A percentile compares a stretch with the other conserved stretches of the same genome.
Evolutionary conservation across 2,113 vertebrate genomes (phyloP).

Genomic region (Dromas ardeola): DNA sequence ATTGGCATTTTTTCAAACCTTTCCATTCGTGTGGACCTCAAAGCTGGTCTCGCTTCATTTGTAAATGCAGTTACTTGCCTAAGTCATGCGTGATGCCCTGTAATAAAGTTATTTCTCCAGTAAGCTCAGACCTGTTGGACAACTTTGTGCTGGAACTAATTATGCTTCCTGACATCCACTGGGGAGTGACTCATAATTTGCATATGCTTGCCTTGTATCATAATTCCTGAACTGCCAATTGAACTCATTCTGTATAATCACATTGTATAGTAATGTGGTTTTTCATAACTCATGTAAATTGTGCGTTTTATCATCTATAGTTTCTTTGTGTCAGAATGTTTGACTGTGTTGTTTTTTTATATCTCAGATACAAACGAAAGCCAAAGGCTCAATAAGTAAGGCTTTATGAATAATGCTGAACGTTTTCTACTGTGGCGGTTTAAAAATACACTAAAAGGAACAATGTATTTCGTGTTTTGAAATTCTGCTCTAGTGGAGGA

Average conservation of each 20-base stretch:
- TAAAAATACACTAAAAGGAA: not conserved
- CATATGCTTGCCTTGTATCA: not conserved
- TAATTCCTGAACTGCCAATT: not conserved
- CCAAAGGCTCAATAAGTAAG: not conserved
- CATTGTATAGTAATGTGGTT: not conserved
- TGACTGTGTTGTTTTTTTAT: not conserved
- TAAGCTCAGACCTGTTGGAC: conserved; percentile 15
- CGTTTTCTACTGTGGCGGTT: not conserved
- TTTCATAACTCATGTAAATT: not conserved
- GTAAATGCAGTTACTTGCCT: conserved; percentile 31
- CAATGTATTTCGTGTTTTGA: not conserved
- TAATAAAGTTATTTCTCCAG: conserved; percentile 45
- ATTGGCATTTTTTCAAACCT: conserved; percentile 44
- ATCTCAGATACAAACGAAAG: not conserved
- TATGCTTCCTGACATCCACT: not conserved
- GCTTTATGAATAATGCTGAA: not conserved
- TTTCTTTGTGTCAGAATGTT: not conserved
- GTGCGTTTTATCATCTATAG: not conserved
- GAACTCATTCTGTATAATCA: not conserved
- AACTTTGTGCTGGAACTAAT: conserved; percentile 43
- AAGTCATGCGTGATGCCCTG: conserved; percentile 39
- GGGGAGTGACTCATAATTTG: conserved; percentile 34
- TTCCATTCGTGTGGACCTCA: not conserved
- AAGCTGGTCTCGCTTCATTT: conserved; percentile 3
- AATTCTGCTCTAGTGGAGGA: not conserved